Evolutionary conservation across 2,888 invertebrate genomes (phyloP), one percentile per base, ranked within the genome.

Genomic region (Leptopilina syphax): DNA sequence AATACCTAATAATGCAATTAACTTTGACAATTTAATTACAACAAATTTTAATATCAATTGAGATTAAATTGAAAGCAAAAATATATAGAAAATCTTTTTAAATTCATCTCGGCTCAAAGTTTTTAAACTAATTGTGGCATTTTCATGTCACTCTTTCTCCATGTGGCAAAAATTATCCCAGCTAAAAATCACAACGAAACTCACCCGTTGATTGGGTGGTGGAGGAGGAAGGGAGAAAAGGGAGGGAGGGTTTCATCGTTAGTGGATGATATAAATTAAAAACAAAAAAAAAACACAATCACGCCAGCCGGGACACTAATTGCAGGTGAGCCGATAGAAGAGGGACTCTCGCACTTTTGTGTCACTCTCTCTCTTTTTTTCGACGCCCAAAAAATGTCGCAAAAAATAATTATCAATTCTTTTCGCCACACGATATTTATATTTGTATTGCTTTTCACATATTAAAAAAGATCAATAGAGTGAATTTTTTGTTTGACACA

Each of bases 321-420:
- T 86, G 84, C 83, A 82, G 77, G 70, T 81, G 79, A 83, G 50
- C 81, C 83, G 80, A 80, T 84, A 85, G 82, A 78, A 65, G 81
- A 81, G 86, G 83, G 77, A 67, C 78, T 80, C 81, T 76, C 83
- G 4, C 18, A 18, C 18, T 18, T 83, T 83, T 87, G 86, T 84
- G 84, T 86, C 85, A 85, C 82, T 81, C 77, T 57, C 77, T 34
- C 34, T 34, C 34, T 34, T 4, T 34, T 4, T 34, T 3, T 34
- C 3, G 34, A 3, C 3, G 4, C 34, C 3, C 34, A 34, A 34
- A 9, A 47, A 65, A 82, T 79, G 76, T 78, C 50, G 82, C 63
- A 68, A 79, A 85, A 87, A 86, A 86, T 87, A 87, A 86, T 86
- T 85, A 68, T 77, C 54, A 80, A 41, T 77, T 54, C 57, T 50